Percentiles rank a stretch among this genome's conserved stretches.
Conservation (phyloP, 2,797 vertebrate genomes). For the Oophaga sylvatica region DNA sequence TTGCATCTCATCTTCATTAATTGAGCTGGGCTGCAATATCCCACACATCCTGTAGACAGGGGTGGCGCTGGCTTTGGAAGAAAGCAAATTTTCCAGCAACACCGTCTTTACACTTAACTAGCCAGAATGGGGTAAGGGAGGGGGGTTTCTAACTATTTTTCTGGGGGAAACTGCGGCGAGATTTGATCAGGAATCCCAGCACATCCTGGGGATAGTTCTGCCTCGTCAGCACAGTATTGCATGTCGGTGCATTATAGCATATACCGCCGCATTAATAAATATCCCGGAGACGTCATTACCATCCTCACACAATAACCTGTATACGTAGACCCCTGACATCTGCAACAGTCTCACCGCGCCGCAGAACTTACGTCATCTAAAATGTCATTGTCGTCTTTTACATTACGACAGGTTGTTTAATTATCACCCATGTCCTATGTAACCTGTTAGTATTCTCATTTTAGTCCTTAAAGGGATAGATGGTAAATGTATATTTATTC, state of each 20-base stretch:
- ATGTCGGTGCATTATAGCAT: neutral
- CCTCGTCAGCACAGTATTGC: neutral
- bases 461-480: neutral
- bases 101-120: too few species aligned
- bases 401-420: neutral
- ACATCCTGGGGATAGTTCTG: neutral
- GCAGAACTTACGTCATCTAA: neutral
- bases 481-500: too few species aligned
- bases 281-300: slow-evolving; percentile 24
- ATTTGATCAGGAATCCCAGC: neutral
- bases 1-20: too few species aligned
- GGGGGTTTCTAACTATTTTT: neutral
- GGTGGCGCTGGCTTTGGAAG: too few species aligned
- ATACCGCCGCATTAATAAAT: neutral
- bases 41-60: too few species aligned
- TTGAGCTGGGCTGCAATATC: too few species aligned
- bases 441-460: neutral
- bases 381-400: neutral
- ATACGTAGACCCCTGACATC: slow-evolving; percentile 27
- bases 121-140: too few species aligned
- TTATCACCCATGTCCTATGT: neutral
- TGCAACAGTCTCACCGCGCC: neutral
- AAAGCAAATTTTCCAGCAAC: too few species aligned
- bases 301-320: neutral
- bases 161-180: neutral